Percentiles rank a stretch among this genome's conserved stretches.
Conservation (phyloP, 1,140 invertebrate species). For the Papilio aristodemus region DNA sequence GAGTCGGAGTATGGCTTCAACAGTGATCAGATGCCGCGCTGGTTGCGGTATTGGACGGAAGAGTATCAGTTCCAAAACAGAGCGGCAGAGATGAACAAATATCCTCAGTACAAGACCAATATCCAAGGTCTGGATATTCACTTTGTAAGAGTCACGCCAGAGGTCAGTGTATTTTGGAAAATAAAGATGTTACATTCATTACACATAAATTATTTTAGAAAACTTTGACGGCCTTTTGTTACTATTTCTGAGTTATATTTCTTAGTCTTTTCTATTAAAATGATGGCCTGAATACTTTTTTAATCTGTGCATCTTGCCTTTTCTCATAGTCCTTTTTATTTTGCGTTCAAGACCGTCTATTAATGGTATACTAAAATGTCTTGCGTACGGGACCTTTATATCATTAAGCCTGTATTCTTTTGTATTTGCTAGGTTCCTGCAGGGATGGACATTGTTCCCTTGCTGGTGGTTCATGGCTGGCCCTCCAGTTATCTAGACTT, state of each 20-base stretch:
- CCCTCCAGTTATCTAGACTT: conserved; percentile 94
- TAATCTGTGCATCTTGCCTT: too few species aligned
- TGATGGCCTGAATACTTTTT: too few species aligned
- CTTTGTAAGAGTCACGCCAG: conserved; percentile 84
- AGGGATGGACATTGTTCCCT: conserved; percentile 82
- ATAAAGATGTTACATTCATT: too few species aligned
- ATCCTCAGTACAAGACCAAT: conserved; percentile 86
- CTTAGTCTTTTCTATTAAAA: too few species aligned
- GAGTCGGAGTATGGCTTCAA: conserved; percentile 91
- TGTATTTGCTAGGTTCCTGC: conserved; percentile 46
- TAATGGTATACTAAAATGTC: too few species aligned
- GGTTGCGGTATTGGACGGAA: conserved; percentile 87
- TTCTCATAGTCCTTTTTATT: too few species aligned
- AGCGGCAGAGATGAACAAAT: conserved; percentile 84
- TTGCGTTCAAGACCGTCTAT: too few species aligned
- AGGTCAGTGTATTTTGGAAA: conserved; percentile 40
- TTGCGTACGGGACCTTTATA: neutral
- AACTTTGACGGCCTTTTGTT: too few species aligned
- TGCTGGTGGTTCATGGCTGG: conserved; percentile 94
- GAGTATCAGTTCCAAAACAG: conserved; percentile 86
- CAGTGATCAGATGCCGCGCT: conserved; percentile 81
- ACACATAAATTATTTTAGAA: too few species aligned
- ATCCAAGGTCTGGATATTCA: conserved; percentile 87
- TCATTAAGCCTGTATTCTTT: conserved; percentile 52
- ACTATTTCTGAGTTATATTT: too few species aligned